phyloP scores from a whole-genome alignment of 2,888 invertebrate species.

The Heliconius hortense region DNA sequence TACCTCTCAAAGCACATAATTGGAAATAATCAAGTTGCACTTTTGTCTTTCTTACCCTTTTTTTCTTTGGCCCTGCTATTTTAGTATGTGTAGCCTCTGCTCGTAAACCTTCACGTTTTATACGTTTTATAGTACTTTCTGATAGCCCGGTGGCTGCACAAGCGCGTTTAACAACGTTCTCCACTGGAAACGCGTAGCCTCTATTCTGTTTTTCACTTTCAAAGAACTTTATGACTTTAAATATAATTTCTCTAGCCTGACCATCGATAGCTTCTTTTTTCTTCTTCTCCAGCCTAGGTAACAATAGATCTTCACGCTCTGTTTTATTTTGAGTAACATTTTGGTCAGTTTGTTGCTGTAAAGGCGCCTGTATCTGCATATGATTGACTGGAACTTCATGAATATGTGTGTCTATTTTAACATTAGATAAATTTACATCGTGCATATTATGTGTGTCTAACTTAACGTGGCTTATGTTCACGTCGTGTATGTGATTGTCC shows the following conservation, averaged over 20 bases:
- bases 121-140: conserved; percentile 74
- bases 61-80: conserved; percentile 75
- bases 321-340: conserved; percentile 40
- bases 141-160: conserved; percentile 74
- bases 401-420: conserved; percentile 25
- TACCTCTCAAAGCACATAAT: conserved; percentile 68
- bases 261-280: conserved; percentile 77
- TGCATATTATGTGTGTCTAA: conserved; percentile 35
- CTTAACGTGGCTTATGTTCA: conserved; percentile 33
- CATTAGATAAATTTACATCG: conserved; percentile 34
- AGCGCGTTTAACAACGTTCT: conserved; percentile 73
- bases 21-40: conserved; percentile 75
- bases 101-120: conserved; percentile 70
- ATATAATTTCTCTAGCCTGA: conserved; percentile 74
- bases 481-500: conserved; percentile 36
- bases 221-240: conserved; percentile 75
- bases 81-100: conserved; percentile 74
- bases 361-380: conserved; percentile 34
- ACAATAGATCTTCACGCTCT: conserved; percentile 43
- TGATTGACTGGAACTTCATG: conserved; percentile 38
- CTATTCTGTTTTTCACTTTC: conserved; percentile 77
- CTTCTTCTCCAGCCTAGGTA: conserved; percentile 65
- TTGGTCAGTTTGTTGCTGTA: conserved; percentile 37
- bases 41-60: conserved; percentile 72
- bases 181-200: conserved; percentile 74